phyloP scores from a whole-genome alignment of 2,797 vertebrate genomes.

The Parauchenoglanis punctatus region DNA sequence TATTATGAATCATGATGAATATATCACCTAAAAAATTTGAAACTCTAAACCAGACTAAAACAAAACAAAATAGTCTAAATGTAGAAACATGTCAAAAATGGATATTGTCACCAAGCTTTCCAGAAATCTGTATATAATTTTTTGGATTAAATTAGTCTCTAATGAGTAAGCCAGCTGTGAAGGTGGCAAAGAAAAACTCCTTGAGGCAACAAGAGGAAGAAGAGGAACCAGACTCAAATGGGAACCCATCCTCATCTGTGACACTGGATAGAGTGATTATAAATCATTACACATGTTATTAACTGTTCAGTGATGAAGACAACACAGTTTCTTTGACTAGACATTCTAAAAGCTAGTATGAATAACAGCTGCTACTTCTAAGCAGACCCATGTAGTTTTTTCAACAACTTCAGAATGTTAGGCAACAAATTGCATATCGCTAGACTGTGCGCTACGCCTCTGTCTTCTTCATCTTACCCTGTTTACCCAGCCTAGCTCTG shows the following conservation, averaged over 20 bases:
- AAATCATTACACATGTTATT: not conserved
- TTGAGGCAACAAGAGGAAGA: not conserved
- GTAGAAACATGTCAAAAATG: not conserved
- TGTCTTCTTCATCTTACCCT: conserved; percentile 3
- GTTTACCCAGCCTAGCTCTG: not conserved
- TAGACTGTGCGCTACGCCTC: not conserved
- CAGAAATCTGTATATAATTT: not conserved
- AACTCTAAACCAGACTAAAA: not conserved
- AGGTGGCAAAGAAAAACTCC: not conserved
- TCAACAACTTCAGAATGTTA: conserved; percentile 13
- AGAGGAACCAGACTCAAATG: not conserved
- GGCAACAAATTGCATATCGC: not conserved
- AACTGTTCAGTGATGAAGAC: conserved; percentile 6
- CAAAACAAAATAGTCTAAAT: not conserved
- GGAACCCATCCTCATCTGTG: not conserved
- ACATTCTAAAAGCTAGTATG: not conserved
- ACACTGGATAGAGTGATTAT: too few relatives aligned
- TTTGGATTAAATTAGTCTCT: not conserved
- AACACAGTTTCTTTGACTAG: not conserved
- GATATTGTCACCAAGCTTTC: not conserved
- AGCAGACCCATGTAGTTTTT: not conserved
- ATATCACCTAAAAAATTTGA: not conserved
- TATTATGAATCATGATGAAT: not conserved
- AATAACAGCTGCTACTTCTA: not conserved
- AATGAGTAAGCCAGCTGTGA: not conserved